Evolutionary conservation across 2,797 vertebrate species (phyloP), one percentile per base, ranked within the genome.

Genomic region (Mergus octosetaceus): DNA sequence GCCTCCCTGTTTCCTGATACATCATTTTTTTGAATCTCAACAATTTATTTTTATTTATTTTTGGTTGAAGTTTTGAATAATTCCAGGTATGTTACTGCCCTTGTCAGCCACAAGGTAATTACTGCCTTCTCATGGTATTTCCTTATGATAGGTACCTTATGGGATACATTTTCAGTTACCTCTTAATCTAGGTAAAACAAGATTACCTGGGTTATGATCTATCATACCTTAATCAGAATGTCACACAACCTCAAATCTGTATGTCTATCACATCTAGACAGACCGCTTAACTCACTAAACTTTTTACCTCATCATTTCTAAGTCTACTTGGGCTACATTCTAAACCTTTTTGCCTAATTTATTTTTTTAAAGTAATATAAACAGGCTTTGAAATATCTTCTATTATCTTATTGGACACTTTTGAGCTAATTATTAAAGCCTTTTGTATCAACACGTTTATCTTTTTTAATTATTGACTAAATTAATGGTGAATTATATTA

Each of bases 401-500:
- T 71, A 0, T 58, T 71, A 17, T 28, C 13, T 7, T 62, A 18
- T 22, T 68, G 21, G 18, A 49, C 28, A 51, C 10, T 49, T 80
- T 8, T 39, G 34, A 90, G 9, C 7, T 77, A 43, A 28, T 69
- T 69, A 69, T 49, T 58, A 15, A 85, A 24, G 9, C 4, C 18
- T 58, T 72, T 5, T 47, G 9, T 57, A 27, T 71, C 27, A 90
- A 47, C 54, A 28, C 60, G 4, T 12, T 69, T 70, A 36, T 22
- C 1, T n/a, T 76, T 69, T 6, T 11, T 70, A 85, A 57, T 75
- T 28, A 16, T 13, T 70, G 16, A 60, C 16, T 56, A 11, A 61
- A 2, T 56, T 81, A 3, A 11, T 36, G 4, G 10, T 47, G 6
- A 28, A 10, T n/a, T 4, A 5, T 13, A 20, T 2, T 36, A 14